A percentile compares a stretch with the other conserved stretches of the same genome.
phyloP scores from a whole-genome alignment of 2,888 invertebrate species.

The Nomada ruficornis region DNA sequence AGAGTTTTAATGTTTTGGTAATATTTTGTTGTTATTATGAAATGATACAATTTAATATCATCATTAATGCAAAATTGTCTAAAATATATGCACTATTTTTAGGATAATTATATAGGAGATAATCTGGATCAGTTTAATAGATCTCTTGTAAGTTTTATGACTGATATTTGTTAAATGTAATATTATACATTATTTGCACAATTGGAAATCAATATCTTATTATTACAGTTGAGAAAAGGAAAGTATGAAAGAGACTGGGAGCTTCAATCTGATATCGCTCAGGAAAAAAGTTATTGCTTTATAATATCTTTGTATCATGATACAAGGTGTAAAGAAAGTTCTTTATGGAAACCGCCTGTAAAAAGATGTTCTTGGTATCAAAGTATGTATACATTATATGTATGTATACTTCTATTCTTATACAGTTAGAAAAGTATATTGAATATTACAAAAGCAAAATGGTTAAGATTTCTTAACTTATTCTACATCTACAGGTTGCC shows the following conservation, averaged over 20 bases:
- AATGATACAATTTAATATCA: neutral
- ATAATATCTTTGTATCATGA: constrained; percentile 53
- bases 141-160: constrained; percentile 11
- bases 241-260: constrained; percentile 14
- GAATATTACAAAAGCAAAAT: too few species aligned
- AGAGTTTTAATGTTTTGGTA: constrained; percentile 26
- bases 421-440: too few species aligned
- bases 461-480: too few species aligned
- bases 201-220: neutral
- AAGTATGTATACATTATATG: constrained; percentile 32
- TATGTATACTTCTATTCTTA: neutral
- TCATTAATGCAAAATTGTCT: neutral
- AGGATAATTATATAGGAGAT: constrained; percentile 5
- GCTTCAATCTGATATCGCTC: constrained; percentile 37
- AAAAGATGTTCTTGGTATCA: constrained; percentile 59
- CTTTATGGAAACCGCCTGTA: constrained; percentile 65
- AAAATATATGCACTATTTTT: constrained; percentile 5
- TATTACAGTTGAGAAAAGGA: neutral
- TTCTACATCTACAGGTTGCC: constrained; percentile 17
- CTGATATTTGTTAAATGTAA: neutral
- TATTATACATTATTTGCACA: neutral
- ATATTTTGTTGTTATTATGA: neutral
- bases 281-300: constrained; percentile 59
- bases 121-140: neutral
- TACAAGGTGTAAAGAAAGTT: constrained; percentile 59